These are phyloP conservation scores for Hedya salicella DNA, from an alignment of 2,888 invertebrate species.

Conservation along the genomic window DNA sequence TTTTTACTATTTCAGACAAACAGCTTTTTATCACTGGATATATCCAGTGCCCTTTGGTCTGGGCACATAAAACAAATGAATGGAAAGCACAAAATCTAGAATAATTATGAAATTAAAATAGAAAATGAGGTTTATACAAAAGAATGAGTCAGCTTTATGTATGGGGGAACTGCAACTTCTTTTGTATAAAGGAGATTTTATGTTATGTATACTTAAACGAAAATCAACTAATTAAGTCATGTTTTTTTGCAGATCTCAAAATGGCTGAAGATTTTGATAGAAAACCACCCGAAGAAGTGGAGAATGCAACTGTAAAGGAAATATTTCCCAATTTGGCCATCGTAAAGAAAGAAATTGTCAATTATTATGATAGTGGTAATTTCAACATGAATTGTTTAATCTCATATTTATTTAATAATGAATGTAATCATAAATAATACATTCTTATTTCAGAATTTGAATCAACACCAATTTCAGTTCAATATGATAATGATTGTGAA, in stretches of 20 bases:
- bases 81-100: no score
- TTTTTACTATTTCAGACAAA: no score
- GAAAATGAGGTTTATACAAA: no score
- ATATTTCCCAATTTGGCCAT: conserved; percentile 68
- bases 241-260: conserved; percentile 46
- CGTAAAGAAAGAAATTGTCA: conserved; percentile 60
- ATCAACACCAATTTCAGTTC: conserved; percentile 18
- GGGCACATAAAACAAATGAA: no score
- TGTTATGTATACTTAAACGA: background rate
- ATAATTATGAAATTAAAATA: no score
- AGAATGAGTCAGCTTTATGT: no score
- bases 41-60: no score
- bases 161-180: no score
- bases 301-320: conserved; percentile 62
- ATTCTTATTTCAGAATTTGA: conserved; percentile 31
- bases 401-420: background rate
- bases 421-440: background rate
- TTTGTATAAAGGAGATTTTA: no score
- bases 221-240: no score
- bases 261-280: conserved; percentile 73
- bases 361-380: conserved; percentile 46
- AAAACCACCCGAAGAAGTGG: conserved; percentile 71
- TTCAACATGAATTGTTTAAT: background rate
- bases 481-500: conserved; percentile 1
- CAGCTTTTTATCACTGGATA: no score